Evolutionary conservation across 2,888 invertebrate genomes (phyloP), one percentile per base, ranked within the genome.

Genomic region (Spisula solida): DNA sequence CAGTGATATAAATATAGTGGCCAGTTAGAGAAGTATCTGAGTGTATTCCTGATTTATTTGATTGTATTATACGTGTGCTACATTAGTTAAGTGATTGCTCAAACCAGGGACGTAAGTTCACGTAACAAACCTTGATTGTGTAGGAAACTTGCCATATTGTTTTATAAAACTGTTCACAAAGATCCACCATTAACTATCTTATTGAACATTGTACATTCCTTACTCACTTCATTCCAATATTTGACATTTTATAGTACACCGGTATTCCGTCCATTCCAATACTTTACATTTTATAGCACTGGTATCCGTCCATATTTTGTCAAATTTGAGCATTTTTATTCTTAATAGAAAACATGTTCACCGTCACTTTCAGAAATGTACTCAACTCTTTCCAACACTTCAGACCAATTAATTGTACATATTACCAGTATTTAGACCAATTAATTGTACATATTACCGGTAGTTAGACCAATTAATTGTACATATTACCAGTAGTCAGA

Each of bases 71-170:
- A 31, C 12, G 31, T 75, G 31, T 75, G 29, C 31, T 34, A 75
- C 34, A 34, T 31, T 29, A 31, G 14, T 70, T 31, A 29, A 70
- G 29, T 75, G 34, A 34, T 75, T 75, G 75, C 75, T 75, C 75
- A 75, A 75, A 75, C 14, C 18, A 34, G 60, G 18, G 18, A 75
- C 5, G 25, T n/a, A n/a, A n/a, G n/a, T n/a, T n/a, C n/a, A n/a
- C n/a, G n/a, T 18, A 75, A 34, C 34, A 75, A 31, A 31, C 31
- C 0, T 70, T n/a, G n/a, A n/a, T n/a, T 34, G 25, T 31, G 25
- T 31, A 75, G 75, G 34, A 34, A 34, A 75, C 75, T 75, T 75
- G 75, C 75, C 75, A 75, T 75, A 75, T 34, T 14, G 34, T 16
- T 34, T 34, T 66, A 25, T n/a, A 66, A 66, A 25, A 66, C 25